Percentiles rank a stretch among this genome's conserved stretches.
Conservation (phyloP, 1,140 invertebrate species). For the Drosophila obscura region DNA sequence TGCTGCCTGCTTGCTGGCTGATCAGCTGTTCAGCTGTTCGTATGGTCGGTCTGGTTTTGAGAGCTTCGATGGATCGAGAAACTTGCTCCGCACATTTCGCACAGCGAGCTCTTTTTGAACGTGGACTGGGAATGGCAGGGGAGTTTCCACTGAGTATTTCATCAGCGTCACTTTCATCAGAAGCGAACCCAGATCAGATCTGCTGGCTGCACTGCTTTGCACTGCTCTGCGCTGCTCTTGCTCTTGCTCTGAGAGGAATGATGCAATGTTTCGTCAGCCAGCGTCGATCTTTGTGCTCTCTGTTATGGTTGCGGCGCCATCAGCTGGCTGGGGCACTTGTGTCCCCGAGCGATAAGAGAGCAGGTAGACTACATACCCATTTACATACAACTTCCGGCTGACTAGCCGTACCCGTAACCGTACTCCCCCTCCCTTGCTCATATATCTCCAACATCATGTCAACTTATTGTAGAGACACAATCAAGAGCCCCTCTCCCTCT, state of each 20-base stretch:
- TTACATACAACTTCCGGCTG: too few relatives aligned
- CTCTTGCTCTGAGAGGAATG: slow-evolving; percentile 34
- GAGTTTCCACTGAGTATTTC: slow-evolving; percentile 28
- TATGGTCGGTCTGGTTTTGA: slow-evolving; percentile 70
- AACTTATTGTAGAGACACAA: too few relatives aligned
- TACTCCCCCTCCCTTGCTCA: too few relatives aligned
- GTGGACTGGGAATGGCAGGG: not conserved
- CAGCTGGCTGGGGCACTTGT: not conserved
- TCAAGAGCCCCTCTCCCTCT: too few relatives aligned
- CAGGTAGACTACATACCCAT: slow-evolving; percentile 5
- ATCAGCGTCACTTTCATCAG: slow-evolving; percentile 66
- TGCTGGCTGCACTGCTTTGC: too few relatives aligned
- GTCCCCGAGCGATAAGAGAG: not conserved
- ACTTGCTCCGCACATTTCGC: slow-evolving; percentile 64
- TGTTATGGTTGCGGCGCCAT: slow-evolving; percentile 28
- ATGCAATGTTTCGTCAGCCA: slow-evolving; percentile 81
- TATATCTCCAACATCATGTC: too few relatives aligned
- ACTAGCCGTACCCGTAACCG: too few relatives aligned
- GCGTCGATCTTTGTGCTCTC: slow-evolving; percentile 9
- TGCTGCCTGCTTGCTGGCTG: too few relatives aligned
- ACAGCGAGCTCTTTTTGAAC: slow-evolving; percentile 28
- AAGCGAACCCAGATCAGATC: slow-evolving; percentile 26
- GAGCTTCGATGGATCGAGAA: slow-evolving; percentile 35
- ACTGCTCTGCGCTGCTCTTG: not conserved
- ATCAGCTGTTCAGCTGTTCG: slow-evolving; percentile 64